Evolutionary conservation across 2,888 invertebrate species (phyloP).

Genomic region (Ceratothoa steindachneri): DNA sequence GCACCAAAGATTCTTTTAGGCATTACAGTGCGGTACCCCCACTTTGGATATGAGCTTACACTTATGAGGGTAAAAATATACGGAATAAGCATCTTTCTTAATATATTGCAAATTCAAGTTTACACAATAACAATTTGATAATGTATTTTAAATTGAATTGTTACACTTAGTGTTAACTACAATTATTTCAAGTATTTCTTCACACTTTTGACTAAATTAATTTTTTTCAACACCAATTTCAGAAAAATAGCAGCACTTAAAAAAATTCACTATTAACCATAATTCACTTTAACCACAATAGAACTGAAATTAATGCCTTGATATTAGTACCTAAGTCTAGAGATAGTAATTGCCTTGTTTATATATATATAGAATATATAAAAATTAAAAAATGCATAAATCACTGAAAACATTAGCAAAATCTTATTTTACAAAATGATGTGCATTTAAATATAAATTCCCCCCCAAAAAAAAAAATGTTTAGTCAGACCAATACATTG

Average conservation of each 20-base stretch:
- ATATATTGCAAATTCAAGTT: conserved; percentile 7
- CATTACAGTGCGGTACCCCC: background rate
- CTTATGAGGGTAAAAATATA: background rate
- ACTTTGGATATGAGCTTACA: background rate
- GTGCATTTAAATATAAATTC: background rate
- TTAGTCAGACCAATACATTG: background rate
- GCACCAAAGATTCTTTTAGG: no score
- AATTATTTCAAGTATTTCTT: background rate
- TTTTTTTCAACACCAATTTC: background rate
- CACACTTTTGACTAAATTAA: conserved; percentile 3
- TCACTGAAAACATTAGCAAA: background rate
- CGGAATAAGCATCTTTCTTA: background rate
- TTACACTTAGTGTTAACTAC: background rate
- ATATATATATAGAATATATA: background rate
- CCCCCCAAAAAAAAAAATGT: background rate
- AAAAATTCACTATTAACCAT: background rate
- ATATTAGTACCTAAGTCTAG: background rate
- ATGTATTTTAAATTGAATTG: background rate
- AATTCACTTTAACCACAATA: background rate
- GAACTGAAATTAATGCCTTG: background rate
- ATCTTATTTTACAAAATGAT: background rate
- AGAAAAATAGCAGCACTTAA: background rate
- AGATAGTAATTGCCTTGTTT: background rate
- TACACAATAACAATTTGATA: conserved; percentile 1
- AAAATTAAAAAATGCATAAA: no score